Conservation (phyloP, 1,140 invertebrate species). For the Drosophila jambulina region DNA sequence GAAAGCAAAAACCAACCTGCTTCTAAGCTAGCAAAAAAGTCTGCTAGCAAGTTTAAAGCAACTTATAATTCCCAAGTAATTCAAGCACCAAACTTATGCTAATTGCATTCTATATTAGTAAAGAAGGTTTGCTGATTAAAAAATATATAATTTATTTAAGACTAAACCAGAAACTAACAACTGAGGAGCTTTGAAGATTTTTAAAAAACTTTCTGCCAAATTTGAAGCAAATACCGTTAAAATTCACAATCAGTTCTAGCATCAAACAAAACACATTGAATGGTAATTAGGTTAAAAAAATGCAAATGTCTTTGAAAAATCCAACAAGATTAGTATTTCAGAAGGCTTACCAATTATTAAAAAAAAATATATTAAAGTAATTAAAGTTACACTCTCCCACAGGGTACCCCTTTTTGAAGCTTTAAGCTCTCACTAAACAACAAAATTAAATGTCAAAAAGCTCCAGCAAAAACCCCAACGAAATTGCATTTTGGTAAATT, state of each 20-base stretch:
- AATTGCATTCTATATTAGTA: too few relatives aligned
- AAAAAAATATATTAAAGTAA: not conserved
- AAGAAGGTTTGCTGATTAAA: too few relatives aligned
- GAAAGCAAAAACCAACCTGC: not conserved
- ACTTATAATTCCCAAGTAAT: too few relatives aligned
- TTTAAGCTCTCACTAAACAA: slow-evolving; percentile 32
- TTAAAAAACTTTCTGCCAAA: too few relatives aligned
- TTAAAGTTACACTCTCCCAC: slow-evolving; percentile 11
- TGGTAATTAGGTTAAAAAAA: not conserved
- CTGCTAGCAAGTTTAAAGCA: too few relatives aligned
- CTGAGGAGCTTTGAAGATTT: too few relatives aligned
- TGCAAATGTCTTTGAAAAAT: not conserved
- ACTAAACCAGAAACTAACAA: too few relatives aligned
- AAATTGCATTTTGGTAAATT: slow-evolving; percentile 38
- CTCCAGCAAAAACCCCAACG: not conserved
- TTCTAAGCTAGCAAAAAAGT: too few relatives aligned
- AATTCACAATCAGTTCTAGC: not conserved
- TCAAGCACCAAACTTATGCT: too few relatives aligned
- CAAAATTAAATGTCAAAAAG: slow-evolving; percentile 12
- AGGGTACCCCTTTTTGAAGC: not conserved
- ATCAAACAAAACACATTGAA: too few relatives aligned
- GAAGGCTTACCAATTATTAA: not conserved
- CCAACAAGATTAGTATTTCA: not conserved
- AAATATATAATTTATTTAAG: too few relatives aligned
- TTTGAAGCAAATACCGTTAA: not conserved